Base-by-base conservation (phyloP, 2,113 vertebrate species). In the Calyptommatus sinebrachiatus region DNA sequence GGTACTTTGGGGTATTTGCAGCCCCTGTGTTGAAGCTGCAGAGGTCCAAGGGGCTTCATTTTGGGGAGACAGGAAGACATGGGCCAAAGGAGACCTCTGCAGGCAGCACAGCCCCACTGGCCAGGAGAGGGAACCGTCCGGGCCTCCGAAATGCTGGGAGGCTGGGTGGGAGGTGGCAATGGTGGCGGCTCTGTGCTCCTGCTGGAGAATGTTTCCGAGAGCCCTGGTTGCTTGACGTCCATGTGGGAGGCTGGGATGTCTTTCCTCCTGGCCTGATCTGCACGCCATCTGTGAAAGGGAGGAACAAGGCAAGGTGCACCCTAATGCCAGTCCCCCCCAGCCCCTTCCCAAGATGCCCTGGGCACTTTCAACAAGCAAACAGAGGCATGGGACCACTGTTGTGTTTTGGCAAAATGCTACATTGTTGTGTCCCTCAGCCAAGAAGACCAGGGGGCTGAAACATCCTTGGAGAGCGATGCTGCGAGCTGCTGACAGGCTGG, bases 401-500 rank as follows among this genome's bases (percentile, higher is more conserved):
- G 60, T 48, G 60, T 72, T 79, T 62, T 62, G 77, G 60, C 69
- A 71, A 72, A 72, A 63, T 63, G 41, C 77, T 79, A 79, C 77
- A 72, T 79, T 72, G 45, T 69, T 45, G 2, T 4, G 2, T 35
- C 57, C 69, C 12, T 12, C 77, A 71, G 67, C 68, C 67, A 5
- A 28, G 50, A 28, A 16, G 24, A 11, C 16, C 1, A 16, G 28
- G 65, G n/a, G 45, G 45, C 16, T 61, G 26, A 61, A 35, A n/a
- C 14, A 29, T 66, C 63, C 65, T 67, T 21, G 18, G 6, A 48
- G 72, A 11, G 8, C 22, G 2, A 1, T 2, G 21, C 48, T 35
- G 20, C n/a, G 5, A 12, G 46, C 24, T 14, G 18, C 8, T 22
- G 12, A n/a, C 9, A 6, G 16, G 22, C 50, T 8, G 16, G 48